These are phyloP conservation scores for Centruroides sculpturatus DNA, from an alignment of 1,140 invertebrate genomes.

Conservation along the genomic window DNA sequence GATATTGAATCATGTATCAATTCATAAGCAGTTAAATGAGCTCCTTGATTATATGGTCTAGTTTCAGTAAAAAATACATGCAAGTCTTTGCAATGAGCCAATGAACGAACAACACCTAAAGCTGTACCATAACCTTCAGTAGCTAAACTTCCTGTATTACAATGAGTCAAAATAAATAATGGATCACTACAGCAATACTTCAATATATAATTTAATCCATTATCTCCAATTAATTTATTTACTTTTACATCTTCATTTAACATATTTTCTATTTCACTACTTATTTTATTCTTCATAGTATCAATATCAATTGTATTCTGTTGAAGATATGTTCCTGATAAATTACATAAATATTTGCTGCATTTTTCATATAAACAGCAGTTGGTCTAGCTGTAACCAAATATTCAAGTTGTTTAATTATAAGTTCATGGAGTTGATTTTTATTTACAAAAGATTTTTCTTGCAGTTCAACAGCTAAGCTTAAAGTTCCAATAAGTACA, in stretches of 20 bases:
- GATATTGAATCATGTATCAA: conserved; percentile 85
- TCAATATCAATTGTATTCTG: conserved; percentile 40
- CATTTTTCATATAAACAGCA: conserved; percentile 87
- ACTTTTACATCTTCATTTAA: conserved; percentile 66
- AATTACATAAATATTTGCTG: conserved; percentile 52
- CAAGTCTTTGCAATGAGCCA: conserved; percentile 54
- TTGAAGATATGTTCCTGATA: conserved; percentile 46
- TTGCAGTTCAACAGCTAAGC: conserved; percentile 69
- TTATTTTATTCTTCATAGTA: conserved; percentile 55
- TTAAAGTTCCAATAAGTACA: conserved; percentile 75
- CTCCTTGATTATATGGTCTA: conserved; percentile 93
- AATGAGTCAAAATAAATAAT: conserved; percentile 78
- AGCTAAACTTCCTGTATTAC: conserved; percentile 93
- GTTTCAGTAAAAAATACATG: conserved; percentile 93
- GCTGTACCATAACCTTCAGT: conserved; percentile 96
- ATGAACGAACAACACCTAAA: conserved; percentile 63
- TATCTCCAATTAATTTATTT: conserved; percentile 68
- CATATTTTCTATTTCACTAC: conserved; percentile 59
- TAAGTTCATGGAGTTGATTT: conserved; percentile 51
- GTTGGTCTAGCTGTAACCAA: conserved; percentile 84
- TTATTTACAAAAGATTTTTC: conserved; percentile 45
- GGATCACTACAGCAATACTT: conserved; percentile 24
- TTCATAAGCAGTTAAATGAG: conserved; percentile 90
- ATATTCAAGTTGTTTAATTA: conserved; percentile 69
- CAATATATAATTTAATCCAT: conserved; percentile 64